Base-by-base conservation (phyloP, 2,888 invertebrate genomes). In the Hipparchia semele region DNA sequence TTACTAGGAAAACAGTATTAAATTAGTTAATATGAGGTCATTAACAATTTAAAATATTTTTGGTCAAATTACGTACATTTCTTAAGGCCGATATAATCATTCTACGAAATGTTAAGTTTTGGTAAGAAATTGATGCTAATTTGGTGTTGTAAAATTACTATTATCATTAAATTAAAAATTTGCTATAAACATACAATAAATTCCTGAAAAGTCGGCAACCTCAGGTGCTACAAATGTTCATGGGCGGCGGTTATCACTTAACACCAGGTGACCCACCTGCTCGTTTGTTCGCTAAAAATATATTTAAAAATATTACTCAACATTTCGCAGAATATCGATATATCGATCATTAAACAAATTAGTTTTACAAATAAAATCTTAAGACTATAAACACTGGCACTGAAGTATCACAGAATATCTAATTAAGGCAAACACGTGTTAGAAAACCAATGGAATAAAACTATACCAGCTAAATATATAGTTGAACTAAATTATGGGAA, bases 331-430 rank as follows among this genome's bases (percentile, higher is more conserved):
- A 49, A 49, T 4, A 8, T 49, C 1, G 3, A 2, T 49, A 8
- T 7, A 49, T 49, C 49, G 5, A 49, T 8, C 49, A 49, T 49
- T 39, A 59, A 33, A 10, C 23, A 12, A 10, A 23, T 39, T 10
- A 33, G 39, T 60, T 60, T 39, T 10, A 39, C 39, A 60, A 23
- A 62, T 70, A 60, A 70, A 75, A 73, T 72, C 71, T 72, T 73
- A 60, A 46, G 23, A 10, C 67, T 76, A 65, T 13, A 73, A 23
- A 53, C 56, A 74, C 73, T 73, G 75, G 75, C 76, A 77, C 75
- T 73, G 72, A 70, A 49, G 65, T 75, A 76, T 77, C 77, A 77
- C 77, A 77, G 74, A 65, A 33, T 65, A 53, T 53, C 23, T 65
- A 53, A 51, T 53, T 53, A 33, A 51, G 51, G 64, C 64, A 51